Base-by-base conservation (phyloP, 2,113 vertebrate genomes). In the Dasyprocta punctata region DNA sequence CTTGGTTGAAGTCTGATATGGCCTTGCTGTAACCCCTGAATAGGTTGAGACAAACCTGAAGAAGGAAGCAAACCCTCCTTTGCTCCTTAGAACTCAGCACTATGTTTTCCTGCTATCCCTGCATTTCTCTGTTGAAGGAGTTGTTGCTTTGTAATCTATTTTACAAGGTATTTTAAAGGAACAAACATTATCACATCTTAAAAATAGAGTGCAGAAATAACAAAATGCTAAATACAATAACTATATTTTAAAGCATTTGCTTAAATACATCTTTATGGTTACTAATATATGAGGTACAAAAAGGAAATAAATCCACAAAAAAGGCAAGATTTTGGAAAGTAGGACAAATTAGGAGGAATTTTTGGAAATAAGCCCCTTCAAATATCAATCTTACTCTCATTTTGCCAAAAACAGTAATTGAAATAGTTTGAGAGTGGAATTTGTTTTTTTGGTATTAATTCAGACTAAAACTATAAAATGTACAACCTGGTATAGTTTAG, bases 221-320 rank as follows among this genome's bases (percentile, higher is more conserved):
- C 44, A 69, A 44, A 83, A 61, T 86, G 13, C 63, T 86, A 89
- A 93, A 65, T 96, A 69, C 28, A 49, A 28, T 30, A 49, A 86
- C 73, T 93, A 4, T 67, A 58, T 24, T 82, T 87, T 95, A 65
- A 87, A 93, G 86, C 36, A 16, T 93, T 96, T 84, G 61, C 65
- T 81, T 91, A 78, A 95, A 63, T 69, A 84, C 71, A 24, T 86
- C n/a, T 95, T 98, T 94, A 75, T 30, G 82, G 82, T 90, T 94
- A 92, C 90, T 94, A 88, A 92, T 77, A 95, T 82, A 82, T 94
- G 54, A 69, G 26, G 5, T 67, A 63, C 17, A 58, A n/a, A 95
- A 90, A n/a, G 54, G 83, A 97, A 93, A 80, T 78, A 36, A 63
- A 89, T 22, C 56, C 71, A 90, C 54, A 75, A 58, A 89, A 83